Evolutionary conservation across 92 coral and sea anemone species (phyloP), one percentile per base, ranked within the genome.

Genomic region (Zoanthus gigantus): DNA sequence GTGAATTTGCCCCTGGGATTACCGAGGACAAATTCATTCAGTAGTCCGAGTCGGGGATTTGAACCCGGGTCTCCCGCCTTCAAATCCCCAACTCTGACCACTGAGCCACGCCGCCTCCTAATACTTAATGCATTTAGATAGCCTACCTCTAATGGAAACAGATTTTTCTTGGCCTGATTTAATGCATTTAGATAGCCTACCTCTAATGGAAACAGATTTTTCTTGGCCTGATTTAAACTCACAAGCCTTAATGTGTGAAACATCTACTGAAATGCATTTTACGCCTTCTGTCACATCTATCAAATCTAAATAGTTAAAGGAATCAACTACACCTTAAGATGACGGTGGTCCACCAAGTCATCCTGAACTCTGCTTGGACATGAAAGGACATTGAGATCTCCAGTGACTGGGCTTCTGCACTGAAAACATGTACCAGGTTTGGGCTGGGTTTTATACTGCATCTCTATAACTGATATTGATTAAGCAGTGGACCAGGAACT

Each of bases 161-260:
- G 76, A 69, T 69, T 66, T 48, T 17, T 34, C 42, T 34, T 15
- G 67, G 18, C 46, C 31, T 37, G 31, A 58, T 53, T 71, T 72
- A 79, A 54, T 56, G 23, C 86, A 72, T 84, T 79, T 72, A 79
- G 58, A 63, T 44, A 78, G 68, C 61, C 69, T 88, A 6, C 90
- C 86, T 29, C 63, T 67, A 58, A 87, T 80, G 0, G 74, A 82
- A 47, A 65, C 74, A 82, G 76, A 69, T 69, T 66, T 48, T 17
- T 30, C 31, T 67, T 8, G 67, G 18, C 46, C 31, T 37, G 31
- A 58, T 53, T 71, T 53, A 13, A 50, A 23, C 48, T 48, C 80
- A 75, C n/a, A 75, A 5, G 79, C 16, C 47, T 75, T 75, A 48
- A 75, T 8, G 47, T 75, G 79, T 18, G 61, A 48, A 75, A 48